Evolutionary conservation across 2,888 invertebrate species (phyloP), one percentile per base, ranked within the genome.

Genomic region (Conomelus anceps): DNA sequence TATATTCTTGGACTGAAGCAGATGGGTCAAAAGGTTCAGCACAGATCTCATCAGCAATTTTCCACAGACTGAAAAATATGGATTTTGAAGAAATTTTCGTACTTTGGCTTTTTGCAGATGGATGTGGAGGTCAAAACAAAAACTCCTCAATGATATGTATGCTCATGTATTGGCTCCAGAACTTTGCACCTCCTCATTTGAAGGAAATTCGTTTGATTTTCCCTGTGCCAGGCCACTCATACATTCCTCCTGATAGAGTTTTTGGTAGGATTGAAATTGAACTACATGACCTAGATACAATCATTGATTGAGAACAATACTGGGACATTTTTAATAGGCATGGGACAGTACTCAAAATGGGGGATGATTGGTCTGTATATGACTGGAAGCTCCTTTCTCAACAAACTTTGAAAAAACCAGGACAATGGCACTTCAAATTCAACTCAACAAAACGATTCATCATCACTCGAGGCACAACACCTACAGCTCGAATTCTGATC

Each of bases 261-360:
- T 91, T 91, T 89, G 91, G 90, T 22, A 24, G 89, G 41, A 90
- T 90, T 17, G 91, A 91, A 89, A 90, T 89, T 23, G 89, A 88
- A 86, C 23, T 90, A 17, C 89, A 88, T 41, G 90, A 91, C 87
- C 89, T 85, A n/a, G 89, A 90, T 41, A 89, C 86, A 63, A 91
- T 91, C n/a, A 86, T 89, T 88, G 24, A 88, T 22, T 89, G 88
- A 41, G 29, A 90, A 85, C 84, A 89, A 22, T 90, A 90, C 89
- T 89, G 23, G 86, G 91, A 91, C 85, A 29, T 89, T 84, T 88
- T 88, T 24, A 86, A 90, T 84, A 86, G 86, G 24, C 84, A 87
- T 24, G 89, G 88, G 23, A 88, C 84, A 22, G 90, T 90, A 63
- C 84, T 89, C 26, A 22, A 86, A 63, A 22, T 89, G 84, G 89